These are phyloP conservation scores for Hippocampus mohnikei DNA, from an alignment of 2,113 vertebrate species.

Conservation along the genomic window DNA sequence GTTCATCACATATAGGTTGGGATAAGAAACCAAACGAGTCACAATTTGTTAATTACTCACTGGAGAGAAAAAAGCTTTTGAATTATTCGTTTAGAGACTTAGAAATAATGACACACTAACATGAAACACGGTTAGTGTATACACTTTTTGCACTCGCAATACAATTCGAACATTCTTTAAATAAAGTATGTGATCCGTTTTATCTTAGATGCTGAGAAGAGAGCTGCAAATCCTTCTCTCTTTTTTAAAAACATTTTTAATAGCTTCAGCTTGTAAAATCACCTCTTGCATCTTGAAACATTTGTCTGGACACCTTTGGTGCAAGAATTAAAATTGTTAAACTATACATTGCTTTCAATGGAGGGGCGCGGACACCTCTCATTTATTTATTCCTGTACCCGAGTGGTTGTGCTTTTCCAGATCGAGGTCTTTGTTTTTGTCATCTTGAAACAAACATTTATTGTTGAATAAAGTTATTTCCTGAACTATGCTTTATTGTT, in stretches of 20 bases:
- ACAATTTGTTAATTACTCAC: background rate
- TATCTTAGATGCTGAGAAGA: background rate
- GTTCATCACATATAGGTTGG: background rate
- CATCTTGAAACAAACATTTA: constrained; percentile 8
- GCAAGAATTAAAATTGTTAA: background rate
- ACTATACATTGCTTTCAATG: background rate
- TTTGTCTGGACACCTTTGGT: background rate
- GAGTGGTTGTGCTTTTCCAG: constrained; percentile 7
- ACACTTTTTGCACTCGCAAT: background rate
- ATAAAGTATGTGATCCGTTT: background rate
- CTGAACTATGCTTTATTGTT: background rate
- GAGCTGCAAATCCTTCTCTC: background rate
- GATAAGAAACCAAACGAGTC: background rate
- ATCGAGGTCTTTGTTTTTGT: background rate
- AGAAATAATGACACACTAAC: background rate
- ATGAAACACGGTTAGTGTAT: background rate
- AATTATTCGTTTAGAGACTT: background rate
- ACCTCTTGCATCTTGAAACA: background rate
- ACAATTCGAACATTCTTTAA: background rate
- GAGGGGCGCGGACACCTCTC: background rate
- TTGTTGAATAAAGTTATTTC: constrained; percentile 27
- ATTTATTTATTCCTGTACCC: constrained; percentile 39
- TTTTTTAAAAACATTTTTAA: background rate
- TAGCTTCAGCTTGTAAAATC: background rate
- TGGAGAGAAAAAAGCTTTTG: background rate